A percentile compares a stretch with the other conserved stretches of the same genome.
These are phyloP conservation scores for Perccottus glenii DNA, from an alignment of 2,113 vertebrate genomes.

Conservation along the genomic window DNA sequence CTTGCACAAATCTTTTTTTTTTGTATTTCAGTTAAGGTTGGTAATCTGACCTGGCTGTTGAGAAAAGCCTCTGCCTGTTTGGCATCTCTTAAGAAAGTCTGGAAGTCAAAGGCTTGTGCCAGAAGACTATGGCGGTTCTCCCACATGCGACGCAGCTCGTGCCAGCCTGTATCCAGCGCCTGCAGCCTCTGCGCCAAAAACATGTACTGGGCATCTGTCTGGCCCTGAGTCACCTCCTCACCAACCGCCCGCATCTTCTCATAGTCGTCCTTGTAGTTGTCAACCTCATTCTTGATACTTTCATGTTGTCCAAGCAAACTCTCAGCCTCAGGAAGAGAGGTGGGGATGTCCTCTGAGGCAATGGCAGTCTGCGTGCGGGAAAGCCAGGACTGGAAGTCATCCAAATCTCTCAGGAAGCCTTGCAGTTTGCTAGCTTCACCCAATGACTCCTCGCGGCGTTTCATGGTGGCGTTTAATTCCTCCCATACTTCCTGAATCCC, in stretches of 20 bases:
- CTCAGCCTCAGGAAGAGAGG: slow-evolving; percentile 88
- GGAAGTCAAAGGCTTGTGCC: slow-evolving; percentile 89
- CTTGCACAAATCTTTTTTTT: neutral
- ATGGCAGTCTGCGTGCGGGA: slow-evolving; percentile 89
- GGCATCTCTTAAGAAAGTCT: slow-evolving; percentile 89
- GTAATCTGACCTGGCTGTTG: slow-evolving; percentile 86
- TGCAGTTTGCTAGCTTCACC: slow-evolving; percentile 92
- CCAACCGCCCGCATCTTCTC: slow-evolving; percentile 86
- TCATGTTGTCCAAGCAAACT: slow-evolving; percentile 87
- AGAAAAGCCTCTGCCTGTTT: slow-evolving; percentile 93
- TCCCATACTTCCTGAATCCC: slow-evolving; percentile 89
- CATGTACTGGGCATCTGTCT: slow-evolving; percentile 89
- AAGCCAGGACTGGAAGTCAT: slow-evolving; percentile 93
- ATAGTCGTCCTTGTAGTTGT: slow-evolving; percentile 90
- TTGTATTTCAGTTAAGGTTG: neutral
- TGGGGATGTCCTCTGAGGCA: slow-evolving; percentile 91
- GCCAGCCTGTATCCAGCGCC: slow-evolving; percentile 91
- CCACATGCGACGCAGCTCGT: slow-evolving; percentile 92
- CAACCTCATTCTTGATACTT: slow-evolving; percentile 90
- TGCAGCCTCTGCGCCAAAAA: slow-evolving; percentile 91
- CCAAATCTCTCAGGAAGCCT: slow-evolving; percentile 90
- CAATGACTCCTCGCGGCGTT: slow-evolving; percentile 87
- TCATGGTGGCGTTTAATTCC: slow-evolving; percentile 87
- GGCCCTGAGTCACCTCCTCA: slow-evolving; percentile 87
- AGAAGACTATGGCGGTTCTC: slow-evolving; percentile 90